Evolutionary conservation across 30 jellyfish, hydroid and myxozoan species (phyloP).

Genomic region (Aurelia aurita complex sp. Pacific): DNA sequence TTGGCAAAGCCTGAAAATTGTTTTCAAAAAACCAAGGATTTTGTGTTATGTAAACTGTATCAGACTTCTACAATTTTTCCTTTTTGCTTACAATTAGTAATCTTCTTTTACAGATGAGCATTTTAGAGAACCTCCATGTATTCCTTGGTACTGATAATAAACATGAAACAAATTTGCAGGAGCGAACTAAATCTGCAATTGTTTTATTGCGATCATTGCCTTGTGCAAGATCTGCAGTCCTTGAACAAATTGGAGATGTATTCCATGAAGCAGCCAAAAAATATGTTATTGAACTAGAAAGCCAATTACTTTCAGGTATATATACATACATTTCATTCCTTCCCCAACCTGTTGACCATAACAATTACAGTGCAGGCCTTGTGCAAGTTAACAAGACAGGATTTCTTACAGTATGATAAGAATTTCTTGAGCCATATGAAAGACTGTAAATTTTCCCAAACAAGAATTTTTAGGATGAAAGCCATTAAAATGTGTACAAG

Average conservation of each 20-base stretch:
- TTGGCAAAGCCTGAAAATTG: too few relatives aligned
- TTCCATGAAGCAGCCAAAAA: constrained; percentile 80
- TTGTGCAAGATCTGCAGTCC: constrained; percentile 87
- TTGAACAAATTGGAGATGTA: constrained; percentile 91
- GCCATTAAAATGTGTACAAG: too few relatives aligned
- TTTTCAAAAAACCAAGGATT: too few relatives aligned
- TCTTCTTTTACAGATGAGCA: constrained; percentile 26
- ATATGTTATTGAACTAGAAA: constrained; percentile 80
- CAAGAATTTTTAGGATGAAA: too few relatives aligned
- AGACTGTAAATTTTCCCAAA: too few relatives aligned
- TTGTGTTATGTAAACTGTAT: too few relatives aligned
- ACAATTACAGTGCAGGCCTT: too few relatives aligned
- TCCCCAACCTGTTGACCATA: too few relatives aligned
- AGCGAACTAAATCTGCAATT: constrained; percentile 78
- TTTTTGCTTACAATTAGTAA: not conserved
- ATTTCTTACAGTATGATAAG: too few relatives aligned
- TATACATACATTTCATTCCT: too few relatives aligned
- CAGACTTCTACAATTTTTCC: not conserved
- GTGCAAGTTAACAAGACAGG: too few relatives aligned
- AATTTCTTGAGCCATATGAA: too few relatives aligned
- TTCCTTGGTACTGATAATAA: constrained; percentile 46
- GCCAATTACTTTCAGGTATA: constrained; percentile 71
- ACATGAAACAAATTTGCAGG: constrained; percentile 47
- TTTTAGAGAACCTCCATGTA: constrained; percentile 45
- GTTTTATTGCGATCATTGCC: constrained; percentile 75